Percentiles rank a stretch among this genome's conserved stretches.
Evolutionary conservation across 2,113 vertebrate species (phyloP).

Genomic region (Euleptes europaea): DNA sequence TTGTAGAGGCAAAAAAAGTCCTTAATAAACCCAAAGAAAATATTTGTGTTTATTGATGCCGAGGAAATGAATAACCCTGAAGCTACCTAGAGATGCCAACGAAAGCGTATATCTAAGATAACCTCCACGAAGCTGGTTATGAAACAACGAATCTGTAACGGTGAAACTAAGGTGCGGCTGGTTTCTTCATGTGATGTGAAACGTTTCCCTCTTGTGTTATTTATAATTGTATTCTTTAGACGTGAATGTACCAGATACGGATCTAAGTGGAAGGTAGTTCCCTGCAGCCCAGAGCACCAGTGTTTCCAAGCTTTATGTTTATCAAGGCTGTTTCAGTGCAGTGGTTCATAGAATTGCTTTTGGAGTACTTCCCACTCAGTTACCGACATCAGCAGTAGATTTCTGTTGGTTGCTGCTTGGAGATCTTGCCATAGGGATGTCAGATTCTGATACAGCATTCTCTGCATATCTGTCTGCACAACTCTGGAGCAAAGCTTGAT

Average conservation of each 20-base stretch:
- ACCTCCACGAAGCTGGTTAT: slow-evolving; percentile 55
- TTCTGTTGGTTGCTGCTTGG: neutral
- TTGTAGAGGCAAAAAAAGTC: neutral
- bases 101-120: slow-evolving; percentile 30
- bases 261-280: neutral
- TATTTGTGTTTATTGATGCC: slow-evolving; percentile 13
- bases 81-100: slow-evolving; percentile 25
- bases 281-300: neutral
- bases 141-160: slow-evolving; percentile 49
- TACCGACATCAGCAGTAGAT: neutral
- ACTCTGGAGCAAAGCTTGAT: neutral
- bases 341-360: neutral
- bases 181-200: slow-evolving; percentile 55
- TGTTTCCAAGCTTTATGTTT: slow-evolving; percentile 14
- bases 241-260: slow-evolving; percentile 27
- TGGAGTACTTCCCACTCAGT: neutral
- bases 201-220: slow-evolving; percentile 21
- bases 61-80: slow-evolving; percentile 19
- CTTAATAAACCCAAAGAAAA: neutral
- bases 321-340: neutral
- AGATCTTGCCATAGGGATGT: neutral
- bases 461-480: too few species aligned
- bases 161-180: slow-evolving; percentile 59
- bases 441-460: neutral
- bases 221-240: slow-evolving; percentile 35